Base-by-base conservation (phyloP, 2,888 invertebrate species). In the Sericinus montela region DNA sequence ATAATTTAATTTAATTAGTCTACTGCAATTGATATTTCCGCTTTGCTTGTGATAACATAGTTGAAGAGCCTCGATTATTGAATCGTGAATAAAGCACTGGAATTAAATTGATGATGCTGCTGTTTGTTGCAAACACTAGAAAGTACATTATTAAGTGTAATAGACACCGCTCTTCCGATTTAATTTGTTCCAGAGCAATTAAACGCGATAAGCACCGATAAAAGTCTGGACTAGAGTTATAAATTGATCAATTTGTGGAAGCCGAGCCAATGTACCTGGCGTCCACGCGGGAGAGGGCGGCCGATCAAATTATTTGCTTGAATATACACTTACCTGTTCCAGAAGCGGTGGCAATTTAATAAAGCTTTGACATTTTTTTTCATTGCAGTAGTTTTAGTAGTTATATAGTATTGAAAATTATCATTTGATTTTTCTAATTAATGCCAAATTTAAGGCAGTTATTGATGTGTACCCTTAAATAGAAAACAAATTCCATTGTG, bases 191-290 rank as follows among this genome's bases (percentile, higher is more conserved):
- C 60, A 62, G 59, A 60, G 77, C 80, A 80, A 82, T 83, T 83
- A 82, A 77, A 76, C 64, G 61, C 77, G 69, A 75, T 75, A 78
- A 77, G 71, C 70, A 73, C 76, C 81, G 68, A 80, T 83, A 83
- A 83, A 82, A 78, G 76, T 80, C 75, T 57, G 60, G 60, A 66
- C 59, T 65, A 58, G 68, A 67, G 80, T 75, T 77, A 77, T 79
- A 80, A 78, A 81, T 82, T 79, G 78, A 80, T 78, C 77, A 80
- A 78, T 80, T 79, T 75, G 74, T 56, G 69, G 67, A 61, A 65
- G 55, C 59, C 48, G 51, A 58, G 59, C 68, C 72, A 68, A 69
- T 69, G 65, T 64, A 65, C 59, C 49, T n/a, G 14, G 32, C 15
- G 37, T 29, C 37, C 37, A 25, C 42, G 37, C 9, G 25, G n/a